Evolutionary conservation across 2,113 vertebrate species (phyloP), one percentile per base, ranked within the genome.

Genomic region (Lontra canadensis): DNA sequence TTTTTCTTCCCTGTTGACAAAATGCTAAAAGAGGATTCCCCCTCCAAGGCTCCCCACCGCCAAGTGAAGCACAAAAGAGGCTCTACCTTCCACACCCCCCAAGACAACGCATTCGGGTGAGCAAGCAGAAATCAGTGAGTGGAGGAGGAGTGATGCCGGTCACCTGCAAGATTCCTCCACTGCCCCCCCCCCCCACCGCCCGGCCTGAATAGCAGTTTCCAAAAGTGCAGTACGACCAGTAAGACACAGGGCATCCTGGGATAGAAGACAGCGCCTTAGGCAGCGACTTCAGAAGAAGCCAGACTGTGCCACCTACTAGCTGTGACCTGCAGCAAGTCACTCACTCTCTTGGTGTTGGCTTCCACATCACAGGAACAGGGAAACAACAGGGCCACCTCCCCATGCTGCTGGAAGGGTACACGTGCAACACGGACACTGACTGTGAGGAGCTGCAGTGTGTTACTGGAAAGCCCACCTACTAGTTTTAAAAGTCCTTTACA

Each of bases 381-480:
- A 5, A 31, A 25, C 31, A 49, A 10, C 31, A 65, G 25, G 13
- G 47, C 10, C 8, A 17, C 15, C 21, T 59, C 25, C 49, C 49
- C 49, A 0, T 52, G 49, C 4, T 5, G 49, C 1, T 0, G 14
- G 5, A 52, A 52, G 15, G 49, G 52, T 18, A 17, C 49, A 13
- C 2, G 47, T 13, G 12, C 13, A 6, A 17, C 4, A 52, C 6
- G 18, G 25, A n/a, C 34, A 13, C 78, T 39, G 34, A n/a, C 0
- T 23, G 34, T 74, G 23, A 90, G 39, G 7, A 63, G 7, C 4
- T n/a, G 1, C 1, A 57, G 12, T 7, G 21, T 34, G 5, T 15
- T 42, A 23, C 0, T 17, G 65, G 2, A 81, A 94, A 44, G 11
- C 4, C 23, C 12, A 69, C 10, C 21, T n/a, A 29, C 15, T 31